Conservation (phyloP, 2,888 invertebrate species). For the Caenorhabditis plicata region DNA sequence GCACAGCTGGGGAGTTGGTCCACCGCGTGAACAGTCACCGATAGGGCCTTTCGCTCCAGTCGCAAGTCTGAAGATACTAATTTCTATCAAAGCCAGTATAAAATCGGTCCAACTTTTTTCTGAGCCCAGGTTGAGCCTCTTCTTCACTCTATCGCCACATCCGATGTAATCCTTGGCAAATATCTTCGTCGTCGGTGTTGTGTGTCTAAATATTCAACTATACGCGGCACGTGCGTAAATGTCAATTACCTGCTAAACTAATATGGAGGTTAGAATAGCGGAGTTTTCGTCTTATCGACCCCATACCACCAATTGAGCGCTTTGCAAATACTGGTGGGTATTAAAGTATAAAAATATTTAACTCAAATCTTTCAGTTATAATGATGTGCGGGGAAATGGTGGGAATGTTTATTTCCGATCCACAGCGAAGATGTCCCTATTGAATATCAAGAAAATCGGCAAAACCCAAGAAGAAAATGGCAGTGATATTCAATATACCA, state of each 20-base stretch:
- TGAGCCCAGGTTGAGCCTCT: conserved; percentile 36
- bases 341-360: too few species aligned
- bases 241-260: conserved; percentile 59
- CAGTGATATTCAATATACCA: conserved; percentile 61
- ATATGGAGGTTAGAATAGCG: conserved; percentile 59
- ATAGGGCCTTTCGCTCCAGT: conserved; percentile 56
- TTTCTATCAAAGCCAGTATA: too few species aligned
- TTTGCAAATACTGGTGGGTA: too few species aligned
- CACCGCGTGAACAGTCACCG: conserved; percentile 53
- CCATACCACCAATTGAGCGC: too few species aligned
- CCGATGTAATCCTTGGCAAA: conserved; percentile 48
- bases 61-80: conserved; percentile 57
- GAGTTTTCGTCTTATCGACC: conserved; percentile 24
- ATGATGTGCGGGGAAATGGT: conserved; percentile 60
- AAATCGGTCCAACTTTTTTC: conserved; percentile 49
- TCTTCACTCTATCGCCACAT: conserved; percentile 41
- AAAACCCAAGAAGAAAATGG: too few species aligned
- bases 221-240: too few species aligned
- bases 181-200: conserved; percentile 53
- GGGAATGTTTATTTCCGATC: conserved; percentile 52
- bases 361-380: conserved; percentile 39
- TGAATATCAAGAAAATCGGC: conserved; percentile 40
- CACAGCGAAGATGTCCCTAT: conserved; percentile 43
- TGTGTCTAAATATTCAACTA: too few species aligned
- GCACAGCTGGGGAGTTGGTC: conserved; percentile 57